phyloP scores from a whole-genome alignment of 2,797 vertebrate genomes.

The Philypnodon macrostomus region DNA sequence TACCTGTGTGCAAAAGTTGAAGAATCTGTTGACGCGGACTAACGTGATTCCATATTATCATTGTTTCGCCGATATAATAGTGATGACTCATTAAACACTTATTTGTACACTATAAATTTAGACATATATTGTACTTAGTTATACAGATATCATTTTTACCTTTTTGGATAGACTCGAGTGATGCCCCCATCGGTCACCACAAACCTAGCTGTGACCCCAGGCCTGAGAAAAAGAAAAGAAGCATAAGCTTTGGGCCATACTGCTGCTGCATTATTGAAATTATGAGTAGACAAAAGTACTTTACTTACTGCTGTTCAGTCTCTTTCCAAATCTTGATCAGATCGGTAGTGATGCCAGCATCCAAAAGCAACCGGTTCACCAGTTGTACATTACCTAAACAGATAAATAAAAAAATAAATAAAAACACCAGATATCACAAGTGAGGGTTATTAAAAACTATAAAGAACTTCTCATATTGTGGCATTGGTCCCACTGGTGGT shows the following conservation, averaged over 20 bases:
- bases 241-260: slow-evolving; percentile 35
- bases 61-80: too few species aligned
- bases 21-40: too few species aligned
- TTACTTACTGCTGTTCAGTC: slow-evolving; percentile 79
- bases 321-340: slow-evolving; percentile 86
- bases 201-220: slow-evolving; percentile 86
- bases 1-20: too few species aligned
- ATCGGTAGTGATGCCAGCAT: slow-evolving; percentile 90
- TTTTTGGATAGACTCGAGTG: slow-evolving; percentile 92
- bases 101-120: too few species aligned
- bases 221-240: slow-evolving; percentile 70
- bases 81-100: too few species aligned
- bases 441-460: too few species aligned
- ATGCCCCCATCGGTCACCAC: slow-evolving; percentile 95
- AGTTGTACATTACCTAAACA: slow-evolving; percentile 68
- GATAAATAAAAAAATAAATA: neutral
- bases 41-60: too few species aligned
- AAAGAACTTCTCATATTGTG: too few species aligned
- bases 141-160: too few species aligned
- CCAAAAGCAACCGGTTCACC: slow-evolving; percentile 87
- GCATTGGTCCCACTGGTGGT: too few species aligned
- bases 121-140: too few species aligned
- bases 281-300: neutral
- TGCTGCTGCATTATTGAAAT: too few species aligned
- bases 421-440: neutral